Conservation (phyloP, 2,113 vertebrate species). For the Peucedramus taeniatus region DNA sequence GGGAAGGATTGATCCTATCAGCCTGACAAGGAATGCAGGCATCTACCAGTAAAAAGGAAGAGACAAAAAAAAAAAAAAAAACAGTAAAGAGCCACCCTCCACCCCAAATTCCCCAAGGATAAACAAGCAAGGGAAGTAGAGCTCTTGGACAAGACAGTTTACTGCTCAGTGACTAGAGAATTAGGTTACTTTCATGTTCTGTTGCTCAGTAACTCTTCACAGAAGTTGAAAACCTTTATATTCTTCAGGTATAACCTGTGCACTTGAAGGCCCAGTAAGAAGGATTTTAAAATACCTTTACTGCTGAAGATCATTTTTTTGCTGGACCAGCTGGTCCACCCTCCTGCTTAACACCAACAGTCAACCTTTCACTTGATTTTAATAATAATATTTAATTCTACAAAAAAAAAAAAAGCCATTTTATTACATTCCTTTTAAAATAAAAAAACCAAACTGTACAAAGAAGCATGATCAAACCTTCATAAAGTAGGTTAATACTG, state of each 20-base stretch:
- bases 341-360: constrained; percentile 66
- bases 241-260: neutral
- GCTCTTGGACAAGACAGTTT: neutral
- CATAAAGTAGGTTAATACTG: constrained; percentile 74
- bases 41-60: neutral
- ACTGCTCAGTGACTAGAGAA: neutral
- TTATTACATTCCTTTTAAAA: constrained; percentile 78
- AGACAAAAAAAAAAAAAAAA: neutral
- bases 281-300: constrained; percentile 6
- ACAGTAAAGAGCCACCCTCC: neutral
- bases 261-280: neutral
- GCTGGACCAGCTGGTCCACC: constrained; percentile 30
- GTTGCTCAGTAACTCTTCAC: neutral
- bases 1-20: neutral
- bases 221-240: neutral
- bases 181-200: neutral
- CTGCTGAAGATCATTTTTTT: constrained; percentile 15
- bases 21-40: neutral
- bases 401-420: constrained; percentile 60
- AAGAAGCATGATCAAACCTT: constrained; percentile 76
- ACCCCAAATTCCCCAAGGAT: neutral
- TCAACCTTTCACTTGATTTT: constrained; percentile 75
- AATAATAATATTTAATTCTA: constrained; percentile 79
- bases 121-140: neutral
- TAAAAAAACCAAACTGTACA: constrained; percentile 68